phyloP scores from a whole-genome alignment of 2,113 vertebrate genomes.

The Hippocampus barbouri region DNA sequence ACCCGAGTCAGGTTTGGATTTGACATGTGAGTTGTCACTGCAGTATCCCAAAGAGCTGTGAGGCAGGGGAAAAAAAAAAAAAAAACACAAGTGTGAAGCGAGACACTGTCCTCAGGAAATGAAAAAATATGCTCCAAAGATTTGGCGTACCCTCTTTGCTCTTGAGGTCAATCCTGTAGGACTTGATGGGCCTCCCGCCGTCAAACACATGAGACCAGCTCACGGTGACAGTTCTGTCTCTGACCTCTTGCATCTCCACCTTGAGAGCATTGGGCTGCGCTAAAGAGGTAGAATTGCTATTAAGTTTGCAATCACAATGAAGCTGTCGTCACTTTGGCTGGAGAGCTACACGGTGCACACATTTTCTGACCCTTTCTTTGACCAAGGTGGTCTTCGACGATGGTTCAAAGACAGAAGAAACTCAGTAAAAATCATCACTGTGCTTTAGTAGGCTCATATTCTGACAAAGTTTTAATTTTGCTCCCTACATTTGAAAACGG shows the following conservation, averaged over 20 bases:
- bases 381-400: background rate
- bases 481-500: background rate
- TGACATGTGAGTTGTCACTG: constrained; percentile 17
- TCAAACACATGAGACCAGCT: constrained; percentile 50
- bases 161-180: constrained; percentile 49
- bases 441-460: background rate
- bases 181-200: constrained; percentile 48
- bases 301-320: background rate
- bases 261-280: constrained; percentile 41
- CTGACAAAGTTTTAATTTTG: background rate
- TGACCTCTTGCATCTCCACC: constrained; percentile 47
- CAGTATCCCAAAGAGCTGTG: constrained; percentile 51
- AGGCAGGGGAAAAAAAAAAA: background rate
- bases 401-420: background rate
- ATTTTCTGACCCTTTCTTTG: background rate
- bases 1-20: constrained; percentile 43
- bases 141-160: constrained; percentile 35
- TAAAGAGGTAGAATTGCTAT: constrained; percentile 9
- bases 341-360: background rate
- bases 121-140: no score
- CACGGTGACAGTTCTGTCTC: constrained; percentile 45
- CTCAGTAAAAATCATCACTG: background rate
- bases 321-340: background rate
- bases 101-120: background rate
- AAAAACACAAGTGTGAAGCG: background rate